Evolutionary conservation across 2,888 invertebrate species (phyloP), one percentile per base, ranked within the genome.

Genomic region (Hyalella azteca): DNA sequence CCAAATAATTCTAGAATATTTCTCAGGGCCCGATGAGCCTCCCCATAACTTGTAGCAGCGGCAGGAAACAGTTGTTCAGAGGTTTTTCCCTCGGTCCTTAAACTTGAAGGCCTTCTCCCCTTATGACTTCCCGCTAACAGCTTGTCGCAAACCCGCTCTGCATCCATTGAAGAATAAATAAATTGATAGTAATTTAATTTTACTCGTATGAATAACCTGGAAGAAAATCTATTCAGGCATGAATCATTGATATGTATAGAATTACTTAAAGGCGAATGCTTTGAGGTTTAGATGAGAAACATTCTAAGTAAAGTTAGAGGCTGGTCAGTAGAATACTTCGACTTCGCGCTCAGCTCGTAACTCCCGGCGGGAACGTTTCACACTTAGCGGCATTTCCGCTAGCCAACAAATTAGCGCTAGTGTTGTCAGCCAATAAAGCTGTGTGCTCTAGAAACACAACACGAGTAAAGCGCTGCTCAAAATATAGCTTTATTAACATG

Each of bases 361-460:
- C n/a, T 66, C 66, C 3, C n/a, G 36, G 19, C 3, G 29, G 66
- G 66, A 66, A 11, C 39, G 66, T 29, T 39, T 66, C 66, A 36
- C 66, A 66, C 66, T 29, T 66, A 45, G 11, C 66, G 29, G 66
- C 13, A 66, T 66, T 66, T 66, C 66, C 66, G 66, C 29, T 0
- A 13, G 29, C 32, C 66, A 66, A 66, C 26, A 66, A 66, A 66
- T n/a, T 66, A 13, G 36, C 66, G 32, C 66, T 7, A 5, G 11
- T 4, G 4, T 15, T n/a, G 66, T 29, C 66, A 45, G 15, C 13
- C 36, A 22, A 66, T 66, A 66, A 36, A 66, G 66, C 66, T 66
- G 36, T 22, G 9, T 19, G 19, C 66, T 29, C 45, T 9, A 9
- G 11, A 36, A 19, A 15, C 59, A 5, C 66, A 9, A 29, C 54